Evolutionary conservation across 2,888 invertebrate species (phyloP).

Genomic region (Nezara viridula): DNA sequence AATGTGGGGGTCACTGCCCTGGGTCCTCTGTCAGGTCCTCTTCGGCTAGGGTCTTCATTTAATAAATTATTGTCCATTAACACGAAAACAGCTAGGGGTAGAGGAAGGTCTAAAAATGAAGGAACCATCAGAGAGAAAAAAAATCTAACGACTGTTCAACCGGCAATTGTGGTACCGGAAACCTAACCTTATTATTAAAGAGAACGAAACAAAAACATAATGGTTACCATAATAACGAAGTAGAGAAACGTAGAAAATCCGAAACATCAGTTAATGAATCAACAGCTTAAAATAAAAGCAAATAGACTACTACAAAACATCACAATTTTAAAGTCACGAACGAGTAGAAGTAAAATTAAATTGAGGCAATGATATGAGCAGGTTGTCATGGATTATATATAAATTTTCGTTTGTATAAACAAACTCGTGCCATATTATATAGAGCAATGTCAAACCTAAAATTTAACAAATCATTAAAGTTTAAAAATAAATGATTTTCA

Average conservation of each 20-base stretch:
- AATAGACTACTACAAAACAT: not conserved
- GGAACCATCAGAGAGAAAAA: not conserved
- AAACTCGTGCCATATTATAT: not conserved
- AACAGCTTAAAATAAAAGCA: not conserved
- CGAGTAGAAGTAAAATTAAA: not conserved
- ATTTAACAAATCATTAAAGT: too few relatives aligned
- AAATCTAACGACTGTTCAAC: not conserved
- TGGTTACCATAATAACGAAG: not conserved
- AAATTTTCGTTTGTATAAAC: not conserved
- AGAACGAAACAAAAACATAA: not conserved
- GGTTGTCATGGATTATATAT: too few relatives aligned
- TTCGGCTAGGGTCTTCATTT: not conserved
- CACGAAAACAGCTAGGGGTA: not conserved
- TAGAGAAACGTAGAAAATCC: not conserved
- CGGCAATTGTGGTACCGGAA: not conserved
- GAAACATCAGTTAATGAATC: not conserved
- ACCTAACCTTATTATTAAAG: not conserved
- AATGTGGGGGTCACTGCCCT: constrained; percentile 43
- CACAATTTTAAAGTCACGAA: not conserved
- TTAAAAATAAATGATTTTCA: too few relatives aligned
- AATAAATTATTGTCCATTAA: constrained; percentile 7
- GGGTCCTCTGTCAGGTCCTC: not conserved
- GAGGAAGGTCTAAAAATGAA: not conserved
- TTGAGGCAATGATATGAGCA: not conserved
- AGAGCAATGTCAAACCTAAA: too few relatives aligned